phyloP scores from a whole-genome alignment of 1,140 invertebrate species.

The Trachelipus rathkii region DNA sequence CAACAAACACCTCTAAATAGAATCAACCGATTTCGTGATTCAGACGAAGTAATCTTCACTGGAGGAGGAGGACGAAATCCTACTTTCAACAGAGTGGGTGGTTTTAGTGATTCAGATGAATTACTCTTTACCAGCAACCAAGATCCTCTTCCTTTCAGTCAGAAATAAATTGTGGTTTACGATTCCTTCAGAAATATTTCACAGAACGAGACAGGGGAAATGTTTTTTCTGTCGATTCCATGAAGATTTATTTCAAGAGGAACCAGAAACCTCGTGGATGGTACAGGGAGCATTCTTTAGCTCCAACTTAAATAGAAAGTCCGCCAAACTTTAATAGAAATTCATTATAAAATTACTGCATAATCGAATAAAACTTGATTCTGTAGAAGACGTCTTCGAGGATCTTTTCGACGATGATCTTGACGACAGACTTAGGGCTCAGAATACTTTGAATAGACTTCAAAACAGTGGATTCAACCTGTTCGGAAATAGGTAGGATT shows the following conservation, averaged over 20 bases:
- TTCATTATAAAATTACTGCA: too few relatives aligned
- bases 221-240: neutral
- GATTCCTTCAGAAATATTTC: neutral
- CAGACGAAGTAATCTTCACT: neutral
- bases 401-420: slow-evolving; percentile 28
- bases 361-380: slow-evolving; percentile 20
- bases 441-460: slow-evolving; percentile 10
- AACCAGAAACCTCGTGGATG: neutral
- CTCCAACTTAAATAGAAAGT: neutral
- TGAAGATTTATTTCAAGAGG: neutral
- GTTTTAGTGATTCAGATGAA: too few relatives aligned
- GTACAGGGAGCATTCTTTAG: neutral
- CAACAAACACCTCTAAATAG: neutral
- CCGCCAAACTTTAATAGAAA: neutral
- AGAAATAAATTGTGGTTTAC: too few relatives aligned
- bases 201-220: neutral
- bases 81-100: neutral
- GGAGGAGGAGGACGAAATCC: neutral
- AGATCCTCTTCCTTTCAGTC: too few relatives aligned
- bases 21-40: neutral
- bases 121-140: too few relatives aligned
- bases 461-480: neutral
- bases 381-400: slow-evolving; percentile 26
- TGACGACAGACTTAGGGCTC: slow-evolving; percentile 24
- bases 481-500: neutral